Conservation (phyloP, 2,888 invertebrate species). For the Plebejus melissa region DNA sequence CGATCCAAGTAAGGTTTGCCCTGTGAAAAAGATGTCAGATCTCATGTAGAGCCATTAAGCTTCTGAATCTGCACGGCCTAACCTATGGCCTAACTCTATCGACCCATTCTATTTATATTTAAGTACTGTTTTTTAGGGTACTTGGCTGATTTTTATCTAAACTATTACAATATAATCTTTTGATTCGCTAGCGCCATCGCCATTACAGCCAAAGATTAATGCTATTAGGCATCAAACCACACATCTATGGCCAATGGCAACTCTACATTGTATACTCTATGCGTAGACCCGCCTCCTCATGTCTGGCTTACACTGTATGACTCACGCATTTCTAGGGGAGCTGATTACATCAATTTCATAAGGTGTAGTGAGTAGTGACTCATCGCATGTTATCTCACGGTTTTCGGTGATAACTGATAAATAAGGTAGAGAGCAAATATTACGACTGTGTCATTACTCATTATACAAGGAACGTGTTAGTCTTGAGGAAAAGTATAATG, state of each 20-base stretch:
- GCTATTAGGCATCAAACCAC: neutral
- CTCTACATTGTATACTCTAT: slow-evolving; percentile 31
- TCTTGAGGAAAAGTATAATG: neutral
- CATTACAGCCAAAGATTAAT: no score
- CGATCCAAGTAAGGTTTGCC: no score
- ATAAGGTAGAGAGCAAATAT: slow-evolving; percentile 17
- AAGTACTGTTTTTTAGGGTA: no score
- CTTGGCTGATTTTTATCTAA: no score
- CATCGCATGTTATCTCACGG: slow-evolving; percentile 1
- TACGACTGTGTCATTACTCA: neutral
- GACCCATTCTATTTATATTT: no score
- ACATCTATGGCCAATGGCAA: neutral
- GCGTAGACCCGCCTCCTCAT: slow-evolving; percentile 32
- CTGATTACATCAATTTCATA: slow-evolving; percentile 53
- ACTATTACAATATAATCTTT: no score
- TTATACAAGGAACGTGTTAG: slow-evolving; percentile 5
- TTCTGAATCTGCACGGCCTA: no score
- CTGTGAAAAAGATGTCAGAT: no score
- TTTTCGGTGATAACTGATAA: neutral
- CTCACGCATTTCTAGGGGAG: slow-evolving; percentile 40
- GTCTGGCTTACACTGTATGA: slow-evolving; percentile 39
- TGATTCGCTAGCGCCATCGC: no score
- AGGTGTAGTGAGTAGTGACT: slow-evolving; percentile 9
- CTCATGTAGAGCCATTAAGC: no score
- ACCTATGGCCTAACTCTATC: no score